Percentiles rank a stretch among this genome's conserved stretches.
These are phyloP conservation scores for Etia nguti DNA, from an alignment of 2,113 vertebrate species.

Conservation along the genomic window DNA sequence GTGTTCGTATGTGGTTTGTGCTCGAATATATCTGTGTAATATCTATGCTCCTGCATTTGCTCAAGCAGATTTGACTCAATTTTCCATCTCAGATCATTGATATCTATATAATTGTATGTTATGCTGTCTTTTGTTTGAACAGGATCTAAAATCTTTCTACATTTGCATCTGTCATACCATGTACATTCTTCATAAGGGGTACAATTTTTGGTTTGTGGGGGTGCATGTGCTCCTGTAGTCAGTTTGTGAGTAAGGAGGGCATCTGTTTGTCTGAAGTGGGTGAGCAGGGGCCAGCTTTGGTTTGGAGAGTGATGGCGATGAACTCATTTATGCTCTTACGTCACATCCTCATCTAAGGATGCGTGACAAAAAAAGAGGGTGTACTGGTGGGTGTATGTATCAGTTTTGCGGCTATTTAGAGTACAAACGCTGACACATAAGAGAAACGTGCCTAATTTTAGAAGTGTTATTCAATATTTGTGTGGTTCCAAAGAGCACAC, in stretches of 20 bases:
- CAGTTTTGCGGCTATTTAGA: background rate
- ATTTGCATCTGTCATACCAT: background rate
- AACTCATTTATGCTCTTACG: constrained; percentile 31
- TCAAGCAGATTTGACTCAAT: background rate
- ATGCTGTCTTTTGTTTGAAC: background rate
- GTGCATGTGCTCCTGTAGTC: background rate
- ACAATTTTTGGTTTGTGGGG: background rate
- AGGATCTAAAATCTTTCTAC: background rate
- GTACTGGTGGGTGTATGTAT: background rate
- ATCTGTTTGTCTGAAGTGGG: background rate
- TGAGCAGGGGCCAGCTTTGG: background rate
- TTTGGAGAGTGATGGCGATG: background rate
- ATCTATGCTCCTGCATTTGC: background rate
- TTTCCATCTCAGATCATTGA: background rate
- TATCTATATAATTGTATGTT: background rate
- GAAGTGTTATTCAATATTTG: background rate
- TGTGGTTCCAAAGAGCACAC: background rate
- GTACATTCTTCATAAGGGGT: background rate
- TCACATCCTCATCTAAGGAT: constrained; percentile 27
- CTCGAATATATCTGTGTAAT: background rate
- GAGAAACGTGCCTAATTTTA: background rate
- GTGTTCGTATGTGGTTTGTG: constrained; percentile 6
- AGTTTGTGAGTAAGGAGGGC: background rate
- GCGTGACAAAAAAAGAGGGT: constrained; percentile 13
- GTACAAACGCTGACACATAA: background rate